phyloP scores from a whole-genome alignment of 2,888 invertebrate species.

The Drosophila putrida region DNA sequence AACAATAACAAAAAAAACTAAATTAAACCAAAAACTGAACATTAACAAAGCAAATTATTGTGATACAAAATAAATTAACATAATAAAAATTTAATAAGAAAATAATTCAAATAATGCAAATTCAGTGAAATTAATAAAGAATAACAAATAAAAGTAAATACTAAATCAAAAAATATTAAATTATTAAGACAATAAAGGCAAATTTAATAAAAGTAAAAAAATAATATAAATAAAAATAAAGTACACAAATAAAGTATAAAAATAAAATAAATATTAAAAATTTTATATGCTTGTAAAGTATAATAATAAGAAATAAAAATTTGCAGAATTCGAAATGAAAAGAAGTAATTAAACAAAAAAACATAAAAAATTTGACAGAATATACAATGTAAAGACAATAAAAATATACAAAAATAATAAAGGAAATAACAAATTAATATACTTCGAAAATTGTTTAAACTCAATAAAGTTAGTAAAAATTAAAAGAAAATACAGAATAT shows the following conservation, averaged over 20 bases:
- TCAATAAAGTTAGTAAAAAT: slow-evolving; percentile 3
- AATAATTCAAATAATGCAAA: background rate
- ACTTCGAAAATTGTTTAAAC: background rate
- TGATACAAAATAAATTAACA: background rate
- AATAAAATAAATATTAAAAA: background rate
- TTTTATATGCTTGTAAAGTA: background rate
- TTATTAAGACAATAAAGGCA: background rate
- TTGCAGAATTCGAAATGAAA: background rate
- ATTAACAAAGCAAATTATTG: background rate
- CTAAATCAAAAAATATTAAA: background rate
- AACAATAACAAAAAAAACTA: background rate
- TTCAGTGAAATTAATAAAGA: background rate
- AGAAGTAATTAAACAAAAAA: too few relatives aligned
- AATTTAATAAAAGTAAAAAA: background rate
- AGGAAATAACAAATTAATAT: too few relatives aligned
- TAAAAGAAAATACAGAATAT: background rate
- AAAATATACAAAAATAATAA: too few relatives aligned
- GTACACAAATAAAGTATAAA: background rate
- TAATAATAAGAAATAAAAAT: background rate
- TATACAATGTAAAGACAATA: too few relatives aligned
- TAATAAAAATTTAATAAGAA: slow-evolving; percentile 1
- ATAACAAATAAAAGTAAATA: background rate
- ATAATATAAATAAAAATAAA: background rate
- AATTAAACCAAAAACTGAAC: background rate
- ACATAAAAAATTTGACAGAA: too few relatives aligned